Base-by-base conservation (phyloP, 2,888 invertebrate species). In the Dorcus hopei region DNA sequence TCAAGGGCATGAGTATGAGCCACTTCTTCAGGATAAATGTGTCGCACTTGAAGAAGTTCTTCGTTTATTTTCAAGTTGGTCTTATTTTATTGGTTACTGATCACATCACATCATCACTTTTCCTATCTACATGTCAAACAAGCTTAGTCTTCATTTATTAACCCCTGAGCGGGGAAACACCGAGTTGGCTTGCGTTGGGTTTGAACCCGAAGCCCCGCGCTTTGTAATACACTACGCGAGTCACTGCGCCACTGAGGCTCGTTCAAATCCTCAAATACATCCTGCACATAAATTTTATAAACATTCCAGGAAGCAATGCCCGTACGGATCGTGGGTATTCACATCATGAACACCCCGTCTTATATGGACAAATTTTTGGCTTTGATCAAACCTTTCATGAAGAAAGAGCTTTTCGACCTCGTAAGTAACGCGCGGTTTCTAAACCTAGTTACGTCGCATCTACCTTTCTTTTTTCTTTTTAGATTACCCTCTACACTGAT, bases 351-450 rank as follows among this genome's bases (percentile, higher is more conserved):
- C 70, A 85, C 87, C 0, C 85, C 86, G 0, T 79, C 82, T 2
- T 86, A 88, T 64, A 85, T 89, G 80, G 90, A 90, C 69, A 85
- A 85, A 66, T 72, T 90, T 57, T 73, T 90, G 76, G 81, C 84
- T 61, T 70, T 90, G 64, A 79, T 90, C 75, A 84, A 79, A 70
- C 90, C 89, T 0, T 89, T 90, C 69, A 83, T 90, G 81, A 88
- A 85, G 71, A 88, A 87, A 68, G 81, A 84, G 39, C 74, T 90
- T 0, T 64, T 80, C 52, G 79, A 79, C 40, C 75, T 83, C 47
- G 69, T 86, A 60, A 52, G 60, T 57, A 43, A n/a, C 26, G 6
- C 26, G 5, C 23, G 6, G 38, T 49, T 6, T 33, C 7, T 6
- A 0, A 33, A 33, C 26, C 51, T 5, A 38, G 41, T 59, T 43